Evolutionary conservation across 2,888 invertebrate species (phyloP).

Genomic region (Horisme vitalbata): DNA sequence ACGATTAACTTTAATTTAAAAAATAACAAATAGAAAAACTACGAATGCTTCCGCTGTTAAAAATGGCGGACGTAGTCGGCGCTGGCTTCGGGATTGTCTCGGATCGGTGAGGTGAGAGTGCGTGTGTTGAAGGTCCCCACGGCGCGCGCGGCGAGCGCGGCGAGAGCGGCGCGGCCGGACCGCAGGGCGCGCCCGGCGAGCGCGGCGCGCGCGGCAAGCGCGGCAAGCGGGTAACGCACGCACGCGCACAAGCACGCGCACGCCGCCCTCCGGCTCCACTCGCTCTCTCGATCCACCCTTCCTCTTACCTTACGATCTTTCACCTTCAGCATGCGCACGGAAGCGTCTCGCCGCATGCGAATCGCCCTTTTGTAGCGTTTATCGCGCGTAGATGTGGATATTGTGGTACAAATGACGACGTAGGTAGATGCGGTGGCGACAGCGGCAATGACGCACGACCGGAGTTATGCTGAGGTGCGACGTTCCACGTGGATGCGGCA

Average conservation of each 20-base stretch:
- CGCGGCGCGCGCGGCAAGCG: constrained; percentile 95
- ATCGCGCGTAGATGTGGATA: constrained; percentile 26
- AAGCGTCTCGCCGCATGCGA: constrained; percentile 12
- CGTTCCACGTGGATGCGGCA: background rate
- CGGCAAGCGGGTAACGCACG: constrained; percentile 95
- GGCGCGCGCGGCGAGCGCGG: constrained; percentile 91
- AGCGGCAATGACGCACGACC: too few species aligned
- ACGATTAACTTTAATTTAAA: too few species aligned
- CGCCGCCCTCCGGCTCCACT: background rate
- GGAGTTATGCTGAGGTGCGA: background rate
- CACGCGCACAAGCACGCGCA: constrained; percentile 14
- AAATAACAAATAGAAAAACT: too few species aligned
- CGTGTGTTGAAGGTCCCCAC: constrained; percentile 78
- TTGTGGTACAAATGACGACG: constrained; percentile 63
- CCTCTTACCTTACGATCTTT: constrained; percentile 21
- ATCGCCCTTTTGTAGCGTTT: constrained; percentile 15
- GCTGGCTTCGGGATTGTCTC: too few species aligned
- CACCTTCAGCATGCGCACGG: constrained; percentile 34
- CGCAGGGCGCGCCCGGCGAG: constrained; percentile 91
- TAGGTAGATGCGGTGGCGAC: background rate
- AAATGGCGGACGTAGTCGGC: too few species aligned
- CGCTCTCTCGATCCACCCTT: constrained; percentile 12
- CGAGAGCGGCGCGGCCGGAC: constrained; percentile 89
- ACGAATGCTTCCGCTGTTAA: too few species aligned
- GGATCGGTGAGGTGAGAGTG: constrained; percentile 29